Evolutionary conservation across 2,888 invertebrate genomes (phyloP).

Genomic region (Polydrusus pterygomalis): DNA sequence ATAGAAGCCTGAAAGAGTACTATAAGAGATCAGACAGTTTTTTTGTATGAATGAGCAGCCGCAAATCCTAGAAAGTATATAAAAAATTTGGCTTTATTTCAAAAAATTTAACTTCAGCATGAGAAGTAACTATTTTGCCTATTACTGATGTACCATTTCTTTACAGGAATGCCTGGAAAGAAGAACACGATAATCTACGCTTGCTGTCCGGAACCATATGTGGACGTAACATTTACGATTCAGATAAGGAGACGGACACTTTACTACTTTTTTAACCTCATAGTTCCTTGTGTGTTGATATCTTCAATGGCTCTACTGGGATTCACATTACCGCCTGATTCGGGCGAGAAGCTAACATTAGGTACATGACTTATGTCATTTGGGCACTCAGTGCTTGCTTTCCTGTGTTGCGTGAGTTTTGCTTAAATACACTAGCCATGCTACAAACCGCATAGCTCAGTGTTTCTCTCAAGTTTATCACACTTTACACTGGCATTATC

Average conservation of each 20-base stretch:
- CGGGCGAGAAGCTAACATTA: constrained; percentile 98
- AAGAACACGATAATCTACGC: constrained; percentile 95
- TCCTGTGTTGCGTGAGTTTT: constrained; percentile 65
- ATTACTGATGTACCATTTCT: constrained; percentile 16
- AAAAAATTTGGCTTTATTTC: too few species aligned
- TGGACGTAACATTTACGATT: constrained; percentile 98
- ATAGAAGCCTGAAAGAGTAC: too few species aligned
- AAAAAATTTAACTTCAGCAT: too few species aligned
- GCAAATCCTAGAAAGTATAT: too few species aligned
- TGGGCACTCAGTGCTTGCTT: constrained; percentile 69
- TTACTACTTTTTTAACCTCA: constrained; percentile 99
- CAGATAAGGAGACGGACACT: constrained; percentile 96
- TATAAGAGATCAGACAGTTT: too few species aligned
- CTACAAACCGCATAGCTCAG: constrained; percentile 34
- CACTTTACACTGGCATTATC: constrained; percentile 42
- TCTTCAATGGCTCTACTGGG: constrained; percentile 99
- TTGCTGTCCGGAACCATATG: constrained; percentile 98
- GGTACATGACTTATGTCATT: constrained; percentile 55
- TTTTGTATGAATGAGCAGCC: too few species aligned
- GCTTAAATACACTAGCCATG: constrained; percentile 42
- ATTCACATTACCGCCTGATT: constrained; percentile 98
- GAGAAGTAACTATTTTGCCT: not conserved
- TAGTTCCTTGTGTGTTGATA: constrained; percentile 98
- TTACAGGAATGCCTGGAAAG: constrained; percentile 91
- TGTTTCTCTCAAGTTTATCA: constrained; percentile 24